Evolutionary conservation across 2,888 invertebrate species (phyloP), one percentile per base, ranked within the genome.

Genomic region (Sarcophaga subvicina): DNA sequence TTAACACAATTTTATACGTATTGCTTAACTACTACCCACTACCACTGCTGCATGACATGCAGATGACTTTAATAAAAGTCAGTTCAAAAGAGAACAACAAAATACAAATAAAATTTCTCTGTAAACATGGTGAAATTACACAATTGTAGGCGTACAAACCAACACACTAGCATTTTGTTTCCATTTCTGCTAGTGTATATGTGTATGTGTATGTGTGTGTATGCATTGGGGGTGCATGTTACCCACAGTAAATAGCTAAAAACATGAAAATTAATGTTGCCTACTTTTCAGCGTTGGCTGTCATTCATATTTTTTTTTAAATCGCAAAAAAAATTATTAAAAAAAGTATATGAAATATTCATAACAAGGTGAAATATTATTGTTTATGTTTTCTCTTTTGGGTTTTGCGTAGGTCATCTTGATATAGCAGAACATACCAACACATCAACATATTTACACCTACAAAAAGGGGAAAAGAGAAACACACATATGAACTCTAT

Each of bases 81-180:
- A 54, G 12, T 54, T 54, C 54, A 54, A 54, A 54, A 22, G 62
- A 45, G 47, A 47, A 69, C n/a, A 78, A 59, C 22, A 62, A 59
- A 45, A 77, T 3, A 14, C 5, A 37, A 62, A 60, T 6, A 27
- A 25, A 47, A 79, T 37, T 37, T 8, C 10, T 37, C 22, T 4
- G 14, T 37, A 49, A 60, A 72, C 27, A 66, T 72, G 66, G 20
- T 12, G 22, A 72, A 82, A 71, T 70, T 79, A 72, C 59, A 64
- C 47, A 75, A 73, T 70, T 70, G 75, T 76, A 79, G 85, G 75
- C 78, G 85, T 72, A 14, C 14, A 54, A 54, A 2, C 54, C 54
- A 54, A 54, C 54, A 14, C 49, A 49, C 49, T 27, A 6, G 37
- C 49, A 54, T 54, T 4, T 49, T 14, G 37, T 5, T 14, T 66